phyloP scores from a whole-genome alignment of 2,113 vertebrate species.

The Eclectus roratus region DNA sequence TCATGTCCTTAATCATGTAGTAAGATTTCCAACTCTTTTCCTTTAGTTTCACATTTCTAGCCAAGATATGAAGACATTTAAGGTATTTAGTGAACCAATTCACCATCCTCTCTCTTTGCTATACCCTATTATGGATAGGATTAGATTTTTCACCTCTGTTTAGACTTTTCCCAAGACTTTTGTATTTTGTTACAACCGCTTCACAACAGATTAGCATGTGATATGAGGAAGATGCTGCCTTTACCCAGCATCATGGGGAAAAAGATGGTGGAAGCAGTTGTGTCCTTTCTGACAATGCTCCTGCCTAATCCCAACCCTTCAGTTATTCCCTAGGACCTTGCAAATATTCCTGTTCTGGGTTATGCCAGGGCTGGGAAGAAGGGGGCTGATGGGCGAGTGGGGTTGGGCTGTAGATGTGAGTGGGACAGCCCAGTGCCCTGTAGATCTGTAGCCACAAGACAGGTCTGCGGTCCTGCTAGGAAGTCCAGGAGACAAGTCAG shows the following conservation, averaged over 20 bases:
- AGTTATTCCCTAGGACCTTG: neutral
- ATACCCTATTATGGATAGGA: neutral
- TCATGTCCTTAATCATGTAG: neutral
- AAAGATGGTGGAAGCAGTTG: neutral
- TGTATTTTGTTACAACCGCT: neutral
- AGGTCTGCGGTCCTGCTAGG: neutral
- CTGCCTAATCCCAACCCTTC: neutral
- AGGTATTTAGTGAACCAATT: neutral
- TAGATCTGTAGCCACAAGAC: neutral
- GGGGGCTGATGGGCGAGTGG: neutral
- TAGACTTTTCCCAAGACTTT: neutral
- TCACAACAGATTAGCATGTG: neutral
- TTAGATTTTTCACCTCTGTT: neutral
- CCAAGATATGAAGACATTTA: neutral
- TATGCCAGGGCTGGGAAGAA: neutral
- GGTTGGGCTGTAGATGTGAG: neutral
- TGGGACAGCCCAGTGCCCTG: neutral
- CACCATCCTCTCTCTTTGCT: neutral
- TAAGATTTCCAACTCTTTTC: neutral
- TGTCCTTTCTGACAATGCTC: neutral
- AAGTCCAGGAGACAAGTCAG: neutral
- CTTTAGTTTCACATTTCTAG: neutral
- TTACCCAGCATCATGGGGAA: neutral
- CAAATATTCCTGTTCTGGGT: neutral
- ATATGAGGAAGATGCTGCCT: neutral